Percentiles rank a stretch among this genome's conserved stretches.
Conservation (phyloP, 2,797 vertebrate species). For the Danio tinwini region DNA sequence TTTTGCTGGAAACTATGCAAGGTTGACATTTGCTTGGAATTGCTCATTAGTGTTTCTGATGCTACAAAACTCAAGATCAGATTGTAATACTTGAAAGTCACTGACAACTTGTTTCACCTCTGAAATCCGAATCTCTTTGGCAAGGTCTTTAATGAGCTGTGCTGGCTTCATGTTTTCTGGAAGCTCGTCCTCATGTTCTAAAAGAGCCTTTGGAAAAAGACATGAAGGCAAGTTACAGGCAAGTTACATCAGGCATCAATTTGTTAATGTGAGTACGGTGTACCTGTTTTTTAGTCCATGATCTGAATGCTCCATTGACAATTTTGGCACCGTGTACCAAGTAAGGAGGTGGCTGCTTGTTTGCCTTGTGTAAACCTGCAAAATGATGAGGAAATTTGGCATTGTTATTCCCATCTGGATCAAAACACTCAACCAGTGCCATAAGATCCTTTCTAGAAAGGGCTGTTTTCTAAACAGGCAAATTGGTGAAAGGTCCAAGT, state of each 20-base stretch:
- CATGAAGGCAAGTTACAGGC: not conserved
- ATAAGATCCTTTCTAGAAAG: constrained; percentile 13
- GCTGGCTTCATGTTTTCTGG: constrained; percentile 98
- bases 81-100: not conserved
- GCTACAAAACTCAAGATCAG: not conserved
- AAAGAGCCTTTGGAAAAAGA: constrained; percentile 82
- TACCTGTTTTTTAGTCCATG: constrained; percentile 99
- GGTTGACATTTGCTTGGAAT: too few relatives aligned
- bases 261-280: not conserved
- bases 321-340: constrained; percentile 98
- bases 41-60: not conserved
- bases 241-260: constrained; percentile 6
- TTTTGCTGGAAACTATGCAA: too few relatives aligned
- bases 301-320: constrained; percentile 96
- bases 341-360: constrained; percentile 91
- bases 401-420: constrained; percentile 19
- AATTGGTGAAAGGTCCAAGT: constrained; percentile 40
- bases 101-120: constrained; percentile 81
- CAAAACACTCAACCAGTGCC: constrained; percentile 28
- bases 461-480: constrained; percentile 32
- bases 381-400: constrained; percentile 2
- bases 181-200: constrained; percentile 97
- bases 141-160: constrained; percentile 98
- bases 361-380: constrained; percentile 94
- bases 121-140: constrained; percentile 97